Evolutionary conservation across 2,113 vertebrate species (phyloP).

Genomic region (Emydocephalus ijimae): DNA sequence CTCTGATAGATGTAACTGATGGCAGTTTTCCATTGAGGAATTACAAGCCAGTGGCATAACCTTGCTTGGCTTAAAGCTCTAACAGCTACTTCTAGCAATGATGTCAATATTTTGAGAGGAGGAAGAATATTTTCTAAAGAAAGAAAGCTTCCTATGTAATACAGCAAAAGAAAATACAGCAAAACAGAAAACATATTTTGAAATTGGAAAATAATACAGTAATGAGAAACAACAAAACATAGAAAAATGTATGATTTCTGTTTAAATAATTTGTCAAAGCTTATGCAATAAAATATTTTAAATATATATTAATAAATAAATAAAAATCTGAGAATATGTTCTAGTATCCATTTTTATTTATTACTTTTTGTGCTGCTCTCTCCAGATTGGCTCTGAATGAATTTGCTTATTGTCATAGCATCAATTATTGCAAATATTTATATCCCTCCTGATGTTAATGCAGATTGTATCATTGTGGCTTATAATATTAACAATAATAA

Average conservation of each 20-base stretch:
- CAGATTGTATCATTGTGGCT: neutral
- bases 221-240: neutral
- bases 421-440: neutral
- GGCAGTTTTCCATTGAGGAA: neutral
- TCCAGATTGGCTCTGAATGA: neutral
- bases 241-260: neutral
- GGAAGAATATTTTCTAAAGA: neutral
- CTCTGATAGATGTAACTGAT: neutral
- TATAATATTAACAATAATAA: neutral
- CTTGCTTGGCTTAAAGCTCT: neutral
- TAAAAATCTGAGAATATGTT: neutral
- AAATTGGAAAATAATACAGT: neutral
- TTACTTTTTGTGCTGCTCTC: neutral
- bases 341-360: neutral
- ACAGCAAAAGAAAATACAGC: neutral
- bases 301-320: neutral
- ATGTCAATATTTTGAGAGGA: neutral
- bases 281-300: neutral
- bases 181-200: neutral
- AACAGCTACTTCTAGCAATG: neutral
- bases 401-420: neutral
- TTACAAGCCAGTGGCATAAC: neutral
- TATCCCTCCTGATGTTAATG: neutral
- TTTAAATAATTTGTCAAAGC: neutral
- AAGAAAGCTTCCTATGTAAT: neutral